Evolutionary conservation across 2,797 vertebrate species (phyloP).

Genomic region (Artibeus jamaicensis): DNA sequence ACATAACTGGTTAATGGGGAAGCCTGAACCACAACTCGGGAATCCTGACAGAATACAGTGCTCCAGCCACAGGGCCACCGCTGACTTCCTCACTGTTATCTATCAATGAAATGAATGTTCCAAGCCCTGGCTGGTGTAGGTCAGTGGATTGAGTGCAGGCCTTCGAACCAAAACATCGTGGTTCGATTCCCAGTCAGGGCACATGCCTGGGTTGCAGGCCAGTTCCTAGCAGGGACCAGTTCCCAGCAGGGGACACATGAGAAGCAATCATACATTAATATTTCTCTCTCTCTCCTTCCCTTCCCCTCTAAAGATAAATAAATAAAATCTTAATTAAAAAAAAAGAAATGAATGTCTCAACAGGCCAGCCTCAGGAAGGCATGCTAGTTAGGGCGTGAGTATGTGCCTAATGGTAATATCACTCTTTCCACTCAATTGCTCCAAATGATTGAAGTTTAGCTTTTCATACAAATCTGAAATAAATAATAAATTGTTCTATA

Average conservation of each 20-base stretch:
- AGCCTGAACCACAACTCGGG: neutral
- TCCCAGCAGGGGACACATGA: no score
- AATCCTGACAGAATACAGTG: neutral
- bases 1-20: neutral
- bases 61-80: neutral
- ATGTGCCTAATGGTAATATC: neutral
- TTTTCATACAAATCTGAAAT: conserved; percentile 32
- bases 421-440: neutral
- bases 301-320: no score
- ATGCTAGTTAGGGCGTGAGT: neutral
- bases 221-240: no score
- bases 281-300: no score
- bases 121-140: no score
- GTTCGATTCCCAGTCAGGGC: no score
- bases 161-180: no score
- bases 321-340: no score
- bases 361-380: neutral
- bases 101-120: neutral
- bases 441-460: conserved; percentile 27
- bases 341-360: neutral
- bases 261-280: no score
- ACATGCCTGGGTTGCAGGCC: no score
- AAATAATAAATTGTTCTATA: neutral
- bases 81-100: neutral
- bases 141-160: no score